A percentile compares a stretch with the other conserved stretches of the same genome.
Evolutionary conservation across 2,113 vertebrate species (phyloP).

Genomic region (Telmatochromis bifrenatus): DNA sequence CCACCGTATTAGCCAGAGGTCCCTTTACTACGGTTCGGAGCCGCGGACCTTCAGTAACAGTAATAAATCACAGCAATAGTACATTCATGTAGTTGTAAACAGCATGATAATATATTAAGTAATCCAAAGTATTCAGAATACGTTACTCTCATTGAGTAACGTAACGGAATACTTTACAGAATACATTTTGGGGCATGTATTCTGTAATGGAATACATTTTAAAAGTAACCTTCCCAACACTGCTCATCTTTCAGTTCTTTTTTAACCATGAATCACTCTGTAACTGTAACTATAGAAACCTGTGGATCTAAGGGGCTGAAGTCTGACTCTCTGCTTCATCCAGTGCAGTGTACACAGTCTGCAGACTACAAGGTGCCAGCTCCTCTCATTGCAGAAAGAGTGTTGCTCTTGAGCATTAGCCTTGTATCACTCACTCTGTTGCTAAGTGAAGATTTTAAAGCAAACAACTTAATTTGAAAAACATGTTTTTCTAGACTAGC

Average conservation of each 20-base stretch:
- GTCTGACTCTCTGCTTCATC: neutral
- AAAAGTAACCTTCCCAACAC: too few species aligned
- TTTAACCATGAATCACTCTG: neutral
- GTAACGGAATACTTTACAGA: too few species aligned
- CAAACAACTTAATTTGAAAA: neutral
- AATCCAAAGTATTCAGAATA: too few species aligned
- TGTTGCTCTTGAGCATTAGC: neutral
- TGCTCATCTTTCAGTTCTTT: neutral
- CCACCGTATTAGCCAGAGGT: too few species aligned
- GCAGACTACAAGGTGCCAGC: neutral
- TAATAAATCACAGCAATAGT: too few species aligned
- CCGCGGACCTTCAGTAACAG: too few species aligned
- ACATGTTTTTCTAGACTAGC: neutral
- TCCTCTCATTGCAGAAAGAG: neutral
- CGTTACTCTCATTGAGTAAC: too few species aligned
- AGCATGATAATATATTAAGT: too few species aligned
- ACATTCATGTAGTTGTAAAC: too few species aligned
- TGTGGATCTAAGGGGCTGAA: neutral
- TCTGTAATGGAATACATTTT: too few species aligned
- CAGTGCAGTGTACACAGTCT: neutral
- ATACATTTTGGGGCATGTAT: too few species aligned
- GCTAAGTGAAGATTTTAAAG: neutral
- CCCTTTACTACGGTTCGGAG: too few species aligned
- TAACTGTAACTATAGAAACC: slow-evolving; percentile 49
- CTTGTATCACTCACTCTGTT: neutral